A percentile compares a stretch with the other conserved stretches of the same genome.
phyloP scores from a whole-genome alignment of 23 tunicate species.

The Aplidium turbinatum region DNA sequence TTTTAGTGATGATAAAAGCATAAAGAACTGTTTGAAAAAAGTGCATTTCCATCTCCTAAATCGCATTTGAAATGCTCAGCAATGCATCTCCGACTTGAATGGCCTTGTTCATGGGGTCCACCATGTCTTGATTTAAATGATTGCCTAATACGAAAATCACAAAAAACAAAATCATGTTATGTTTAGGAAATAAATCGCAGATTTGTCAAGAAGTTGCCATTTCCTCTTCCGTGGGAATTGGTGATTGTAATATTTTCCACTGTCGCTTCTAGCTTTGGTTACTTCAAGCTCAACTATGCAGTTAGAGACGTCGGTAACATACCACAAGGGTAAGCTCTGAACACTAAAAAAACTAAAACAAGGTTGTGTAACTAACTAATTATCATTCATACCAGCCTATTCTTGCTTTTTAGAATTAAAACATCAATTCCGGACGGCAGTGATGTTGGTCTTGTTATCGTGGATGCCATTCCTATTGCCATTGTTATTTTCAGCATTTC shows the following conservation, averaged over 20 bases:
- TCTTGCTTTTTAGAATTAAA: conserved; percentile 54
- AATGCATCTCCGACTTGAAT: too few species aligned
- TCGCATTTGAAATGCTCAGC: too few species aligned
- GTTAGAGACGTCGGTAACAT: conserved; percentile 71
- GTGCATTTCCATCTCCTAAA: too few species aligned
- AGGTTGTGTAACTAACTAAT: too few species aligned
- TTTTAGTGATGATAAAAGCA: too few species aligned
- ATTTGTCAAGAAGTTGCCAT: conserved; percentile 51
- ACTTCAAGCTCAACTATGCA: conserved; percentile 51
- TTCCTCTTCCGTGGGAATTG: conserved; percentile 92
- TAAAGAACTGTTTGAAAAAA: too few species aligned
- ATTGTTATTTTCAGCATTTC: conserved; percentile 72
- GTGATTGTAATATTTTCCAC: conserved; percentile 63
- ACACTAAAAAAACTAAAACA: too few species aligned
- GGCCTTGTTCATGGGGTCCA: too few species aligned
- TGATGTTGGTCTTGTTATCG: conserved; percentile 44
- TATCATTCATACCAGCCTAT: too few species aligned
- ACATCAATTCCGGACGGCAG: conserved; percentile 51
- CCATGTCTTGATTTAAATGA: too few species aligned
- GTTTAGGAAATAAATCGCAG: conserved; percentile 71
- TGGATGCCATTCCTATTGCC: conserved; percentile 72
- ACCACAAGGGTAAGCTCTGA: conserved; percentile 62
- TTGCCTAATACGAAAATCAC: too few species aligned
- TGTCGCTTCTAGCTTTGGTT: conserved; percentile 69
- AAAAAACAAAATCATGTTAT: too few species aligned